These are phyloP conservation scores for Lepisosteus oculatus DNA, from an alignment of 2,113 vertebrate species.

Conservation along the genomic window DNA sequence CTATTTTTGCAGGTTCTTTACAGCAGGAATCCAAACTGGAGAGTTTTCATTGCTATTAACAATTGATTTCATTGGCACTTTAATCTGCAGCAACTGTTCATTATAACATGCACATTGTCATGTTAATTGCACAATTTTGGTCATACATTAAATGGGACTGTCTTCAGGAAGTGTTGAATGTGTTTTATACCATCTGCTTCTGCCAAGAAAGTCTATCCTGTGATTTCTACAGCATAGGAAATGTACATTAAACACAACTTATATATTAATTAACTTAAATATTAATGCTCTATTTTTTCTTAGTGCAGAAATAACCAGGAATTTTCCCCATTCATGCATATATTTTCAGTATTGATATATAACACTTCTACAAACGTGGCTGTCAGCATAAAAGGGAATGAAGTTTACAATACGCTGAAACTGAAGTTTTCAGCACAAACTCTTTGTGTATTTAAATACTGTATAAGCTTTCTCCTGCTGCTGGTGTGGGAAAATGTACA, in stretches of 20 bases:
- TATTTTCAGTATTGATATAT: neutral
- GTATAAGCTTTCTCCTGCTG: too few relatives aligned
- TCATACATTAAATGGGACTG: conserved; percentile 41
- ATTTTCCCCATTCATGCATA: neutral
- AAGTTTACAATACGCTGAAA: neutral
- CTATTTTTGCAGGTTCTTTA: neutral
- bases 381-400: neutral
- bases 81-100: conserved; percentile 34
- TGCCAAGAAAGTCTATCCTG: neutral
- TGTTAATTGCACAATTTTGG: conserved; percentile 42
- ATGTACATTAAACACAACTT: neutral
- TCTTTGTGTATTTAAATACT: too few relatives aligned
- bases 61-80: conserved; percentile 25
- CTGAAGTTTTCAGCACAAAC: neutral
- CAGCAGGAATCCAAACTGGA: neutral
- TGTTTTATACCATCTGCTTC: neutral
- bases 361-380: neutral
- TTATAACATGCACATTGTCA: conserved; percentile 34
- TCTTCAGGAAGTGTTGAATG: conserved; percentile 18
- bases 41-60: neutral
- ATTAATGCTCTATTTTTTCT: neutral
- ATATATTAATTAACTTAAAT: neutral
- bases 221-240: neutral
- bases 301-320: neutral
- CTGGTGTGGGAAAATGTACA: too few relatives aligned